Percentiles rank a stretch among this genome's conserved stretches.
Conservation (phyloP, 2,797 vertebrate species). For the Tauraco hartlaubi region DNA sequence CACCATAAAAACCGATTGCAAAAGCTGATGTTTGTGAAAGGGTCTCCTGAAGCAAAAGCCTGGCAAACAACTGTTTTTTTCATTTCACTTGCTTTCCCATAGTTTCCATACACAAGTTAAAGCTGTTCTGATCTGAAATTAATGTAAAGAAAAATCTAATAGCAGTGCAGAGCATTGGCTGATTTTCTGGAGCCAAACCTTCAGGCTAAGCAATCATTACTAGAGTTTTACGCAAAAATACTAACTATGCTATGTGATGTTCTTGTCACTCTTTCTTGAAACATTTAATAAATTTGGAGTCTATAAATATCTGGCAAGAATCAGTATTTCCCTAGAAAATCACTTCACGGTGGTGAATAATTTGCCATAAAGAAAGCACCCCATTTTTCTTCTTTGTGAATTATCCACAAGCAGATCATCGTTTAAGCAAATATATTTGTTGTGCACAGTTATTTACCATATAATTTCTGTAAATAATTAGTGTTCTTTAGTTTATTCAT, state of each 20-base stretch:
- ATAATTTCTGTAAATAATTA: background rate
- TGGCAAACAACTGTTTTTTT: background rate
- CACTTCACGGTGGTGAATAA: background rate
- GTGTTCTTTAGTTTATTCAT: background rate
- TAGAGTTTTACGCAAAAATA: background rate
- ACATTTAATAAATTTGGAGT: background rate
- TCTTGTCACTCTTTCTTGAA: background rate
- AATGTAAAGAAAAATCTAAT: background rate
- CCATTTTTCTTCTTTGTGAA: background rate
- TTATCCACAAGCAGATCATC: background rate
- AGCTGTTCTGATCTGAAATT: background rate
- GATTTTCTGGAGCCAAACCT: background rate
- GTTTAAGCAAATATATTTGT: background rate
- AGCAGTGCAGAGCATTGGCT: background rate
- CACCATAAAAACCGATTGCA: background rate
- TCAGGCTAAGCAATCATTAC: background rate
- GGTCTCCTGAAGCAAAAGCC: background rate
- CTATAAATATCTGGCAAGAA: background rate
- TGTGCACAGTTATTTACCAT: background rate
- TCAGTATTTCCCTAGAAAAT: background rate
- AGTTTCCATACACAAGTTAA: background rate
- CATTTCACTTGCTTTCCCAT: background rate
- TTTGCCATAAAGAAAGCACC: background rate
- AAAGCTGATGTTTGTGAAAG: background rate
- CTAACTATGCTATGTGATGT: no score